Base-by-base conservation (phyloP, 1,140 invertebrate species). In the Eueides isabella region DNA sequence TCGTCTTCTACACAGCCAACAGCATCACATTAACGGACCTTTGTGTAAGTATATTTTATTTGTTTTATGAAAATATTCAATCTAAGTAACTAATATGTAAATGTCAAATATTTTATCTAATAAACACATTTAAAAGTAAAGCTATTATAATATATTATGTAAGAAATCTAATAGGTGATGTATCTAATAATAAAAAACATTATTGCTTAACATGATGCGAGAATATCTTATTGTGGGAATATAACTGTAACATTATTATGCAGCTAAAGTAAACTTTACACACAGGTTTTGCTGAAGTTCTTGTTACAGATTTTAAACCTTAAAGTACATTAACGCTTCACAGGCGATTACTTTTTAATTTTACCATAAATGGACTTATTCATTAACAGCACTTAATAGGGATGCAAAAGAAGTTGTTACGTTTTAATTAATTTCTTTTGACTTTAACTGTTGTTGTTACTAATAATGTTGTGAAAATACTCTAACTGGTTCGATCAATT, bases 1-100 rank as follows among this genome's bases (percentile, higher is more conserved):
- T 99, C 41, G 96, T 98, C 76, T 97, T 96, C 91, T 99, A 98
- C 93, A 99, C 98, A 9, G 98, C 98, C 86, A 96, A 98, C 91
- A 98, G 97, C 85, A 96, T 99, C 89, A 96, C 95, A 48, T 92
- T 96, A 71, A 93, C 96, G 67, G 97, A 98, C 82, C 94, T 99
- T 71, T 96, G 96, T 95, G 98, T 99, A 94, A 96, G 96, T 96
- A 48, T 55, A 19, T 4, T 23, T 26, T 55, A 11, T 38, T 7
- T 11, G 5, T 31, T 31, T 31, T n/a, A n/a, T n/a, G n/a, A n/a
- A n/a, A n/a, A n/a, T n/a, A n/a, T n/a, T n/a, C n/a, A n/a, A n/a
- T n/a, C n/a, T n/a, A n/a, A n/a, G n/a, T n/a, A n/a, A 31, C 35
- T 26, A 26, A 55, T 11, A 23, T 16, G 5, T 4, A 38, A 12